phyloP scores from a whole-genome alignment of 2,797 vertebrate species.

The Pangasius krempfi region DNA sequence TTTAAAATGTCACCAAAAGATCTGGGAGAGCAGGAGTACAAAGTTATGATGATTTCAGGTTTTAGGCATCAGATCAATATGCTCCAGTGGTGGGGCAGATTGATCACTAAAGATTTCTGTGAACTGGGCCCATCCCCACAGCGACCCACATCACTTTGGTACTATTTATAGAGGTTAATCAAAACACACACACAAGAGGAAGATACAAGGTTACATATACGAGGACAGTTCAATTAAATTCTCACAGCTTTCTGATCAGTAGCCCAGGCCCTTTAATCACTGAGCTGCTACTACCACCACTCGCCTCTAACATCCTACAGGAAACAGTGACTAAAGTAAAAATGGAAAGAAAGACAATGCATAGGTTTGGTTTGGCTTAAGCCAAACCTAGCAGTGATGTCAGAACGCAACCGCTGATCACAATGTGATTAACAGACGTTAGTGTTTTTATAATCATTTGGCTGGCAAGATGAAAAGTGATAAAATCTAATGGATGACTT shows the following conservation, averaged over 20 bases:
- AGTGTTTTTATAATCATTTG: not conserved
- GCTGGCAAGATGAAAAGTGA: not conserved
- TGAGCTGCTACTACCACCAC: not conserved
- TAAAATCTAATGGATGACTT: not conserved
- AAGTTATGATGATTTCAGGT: slow-evolving; percentile 63
- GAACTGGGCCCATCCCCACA: slow-evolving; percentile 53
- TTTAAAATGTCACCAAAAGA: not conserved
- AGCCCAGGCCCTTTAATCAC: not conserved
- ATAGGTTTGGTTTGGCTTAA: not conserved
- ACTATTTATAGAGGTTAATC: slow-evolving; percentile 55
- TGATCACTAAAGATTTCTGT: slow-evolving; percentile 72
- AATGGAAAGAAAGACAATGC: slow-evolving; percentile 42
- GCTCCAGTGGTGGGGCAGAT: slow-evolving; percentile 67
- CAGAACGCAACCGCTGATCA: not conserved
- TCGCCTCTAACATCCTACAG: not conserved
- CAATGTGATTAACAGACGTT: not conserved
- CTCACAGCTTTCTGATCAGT: not conserved
- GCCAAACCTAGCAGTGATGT: not conserved
- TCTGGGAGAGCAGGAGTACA: slow-evolving; percentile 49
- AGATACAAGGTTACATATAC: not conserved
- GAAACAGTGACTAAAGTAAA: not conserved
- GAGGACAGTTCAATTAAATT: not conserved
- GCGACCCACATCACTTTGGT: slow-evolving; percentile 37
- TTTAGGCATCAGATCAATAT: slow-evolving; percentile 71
- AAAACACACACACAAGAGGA: slow-evolving; percentile 33